Evolutionary conservation across 2,797 vertebrate species (phyloP), one percentile per base, ranked within the genome.

Genomic region (Muscicapa comitata): DNA sequence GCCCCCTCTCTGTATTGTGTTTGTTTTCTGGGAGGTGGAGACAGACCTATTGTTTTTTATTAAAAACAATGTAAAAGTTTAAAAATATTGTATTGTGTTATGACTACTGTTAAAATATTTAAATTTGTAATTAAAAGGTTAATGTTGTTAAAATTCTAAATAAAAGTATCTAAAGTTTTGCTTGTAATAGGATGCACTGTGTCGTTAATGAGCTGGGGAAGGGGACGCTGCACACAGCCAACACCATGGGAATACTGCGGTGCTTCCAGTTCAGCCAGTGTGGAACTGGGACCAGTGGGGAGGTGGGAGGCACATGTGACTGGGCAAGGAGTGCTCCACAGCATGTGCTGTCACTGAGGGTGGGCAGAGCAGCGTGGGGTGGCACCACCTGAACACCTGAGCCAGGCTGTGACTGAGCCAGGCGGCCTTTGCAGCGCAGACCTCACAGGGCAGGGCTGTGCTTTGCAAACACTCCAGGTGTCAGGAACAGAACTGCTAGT

Each of bases 101-200:
- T 96, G 96, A 97, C 96, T 97, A 94, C 94, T 97, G 96, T 96
- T 96, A 93, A 96, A 94, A 96, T 95, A 96, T 96, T 96, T 96
- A 97, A 96, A 95, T 95, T 96, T 97, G 96, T 97, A 96, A 97
- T 92, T 94, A 94, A 95, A 97, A 96, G 95, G 96, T 96, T 94
- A 95, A 95, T 95, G 94, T 95, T 97, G 96, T 96, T 95, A 95
- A 97, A 97, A 96, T 96, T 93, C 96, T 96, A 96, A 97, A 97
- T 97, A 97, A 97, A 97, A 95, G 89, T 92, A 96, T 97, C 95
- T 96, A 95, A 95, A 96, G 92, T 96, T 97, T 93, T 95, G 96
- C 94, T 96, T 97, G 96, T 93, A 97, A 95, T 96, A 97, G 96
- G 96, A 94, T 94, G 96, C 93, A 70, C 93, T 91, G 96, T 95